Conservation (phyloP, 2,888 invertebrate genomes). For the Drosophila seclusa region DNA sequence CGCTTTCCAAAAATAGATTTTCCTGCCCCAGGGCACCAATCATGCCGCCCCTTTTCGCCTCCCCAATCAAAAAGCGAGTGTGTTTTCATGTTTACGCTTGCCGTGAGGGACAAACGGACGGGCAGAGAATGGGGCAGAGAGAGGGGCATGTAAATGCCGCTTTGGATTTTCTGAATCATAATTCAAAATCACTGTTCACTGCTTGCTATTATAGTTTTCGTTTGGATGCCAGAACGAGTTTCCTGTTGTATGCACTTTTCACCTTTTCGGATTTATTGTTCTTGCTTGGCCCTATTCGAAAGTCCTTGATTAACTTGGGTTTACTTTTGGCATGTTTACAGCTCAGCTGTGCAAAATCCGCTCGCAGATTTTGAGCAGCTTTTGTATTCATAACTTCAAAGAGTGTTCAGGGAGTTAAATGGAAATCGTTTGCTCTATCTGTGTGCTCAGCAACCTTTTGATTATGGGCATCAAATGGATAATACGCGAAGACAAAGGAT, state of each 20-base stretch:
- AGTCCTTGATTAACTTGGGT: slow-evolving; percentile 17
- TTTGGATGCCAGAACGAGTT: slow-evolving; percentile 17
- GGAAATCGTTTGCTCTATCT: not conserved
- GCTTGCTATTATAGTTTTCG: slow-evolving; percentile 36
- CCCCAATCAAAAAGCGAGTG: slow-evolving; percentile 9
- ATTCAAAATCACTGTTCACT: slow-evolving; percentile 73
- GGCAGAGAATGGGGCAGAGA: not conserved
- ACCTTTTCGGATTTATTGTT: slow-evolving; percentile 61
- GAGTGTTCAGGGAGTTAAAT: not conserved
- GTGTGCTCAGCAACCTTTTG: not conserved
- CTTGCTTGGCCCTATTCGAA: not conserved
- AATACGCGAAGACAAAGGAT: not conserved
- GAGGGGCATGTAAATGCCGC: slow-evolving; percentile 47
- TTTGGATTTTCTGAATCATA: slow-evolving; percentile 68
- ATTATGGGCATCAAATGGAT: slow-evolving; percentile 8
- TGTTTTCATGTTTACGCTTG: slow-evolving; percentile 18
- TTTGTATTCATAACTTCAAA: slow-evolving; percentile 31
- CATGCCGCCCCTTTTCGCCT: not conserved
- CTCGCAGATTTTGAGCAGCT: slow-evolving; percentile 24
- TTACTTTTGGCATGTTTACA: slow-evolving; percentile 28
- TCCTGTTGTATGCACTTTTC: slow-evolving; percentile 36
- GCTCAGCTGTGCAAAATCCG: slow-evolving; percentile 10
- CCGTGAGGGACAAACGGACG: not conserved
- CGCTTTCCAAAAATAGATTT: slow-evolving; percentile 53
- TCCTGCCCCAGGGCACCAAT: not conserved